These are phyloP conservation scores for Naja naja DNA, from an alignment of 2,113 vertebrate species.

Conservation along the genomic window DNA sequence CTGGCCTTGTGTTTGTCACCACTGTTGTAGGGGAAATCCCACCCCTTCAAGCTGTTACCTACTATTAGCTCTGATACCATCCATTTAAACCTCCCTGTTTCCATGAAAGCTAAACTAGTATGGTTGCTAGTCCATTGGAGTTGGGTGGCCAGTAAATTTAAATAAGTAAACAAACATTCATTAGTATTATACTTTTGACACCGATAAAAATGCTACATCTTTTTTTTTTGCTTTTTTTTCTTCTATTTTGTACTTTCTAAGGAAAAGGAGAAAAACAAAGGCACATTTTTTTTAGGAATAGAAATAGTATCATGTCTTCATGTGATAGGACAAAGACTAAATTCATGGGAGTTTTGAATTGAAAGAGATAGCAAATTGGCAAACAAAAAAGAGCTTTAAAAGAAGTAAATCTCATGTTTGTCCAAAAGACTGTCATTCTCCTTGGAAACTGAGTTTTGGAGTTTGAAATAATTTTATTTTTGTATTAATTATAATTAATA, in stretches of 20 bases:
- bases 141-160: background rate
- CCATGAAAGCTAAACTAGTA: background rate
- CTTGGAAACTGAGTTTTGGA: background rate
- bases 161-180: background rate
- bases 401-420: background rate
- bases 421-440: background rate
- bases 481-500: too few relatives aligned
- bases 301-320: background rate
- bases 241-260: background rate
- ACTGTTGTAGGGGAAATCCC: background rate
- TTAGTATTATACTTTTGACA: background rate
- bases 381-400: background rate
- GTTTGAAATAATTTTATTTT: background rate
- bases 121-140: background rate
- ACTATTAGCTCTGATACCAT: background rate
- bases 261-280: background rate
- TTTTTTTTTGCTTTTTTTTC: background rate
- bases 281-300: background rate
- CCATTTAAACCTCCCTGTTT: background rate
- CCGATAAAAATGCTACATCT: background rate
- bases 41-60: background rate
- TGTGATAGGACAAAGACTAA: background rate
- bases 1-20: too few relatives aligned
- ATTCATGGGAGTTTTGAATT: background rate
- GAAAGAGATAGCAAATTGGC: background rate